These are phyloP conservation scores for Magallana nippona DNA, from an alignment of 2,888 invertebrate species.

Conservation along the genomic window DNA sequence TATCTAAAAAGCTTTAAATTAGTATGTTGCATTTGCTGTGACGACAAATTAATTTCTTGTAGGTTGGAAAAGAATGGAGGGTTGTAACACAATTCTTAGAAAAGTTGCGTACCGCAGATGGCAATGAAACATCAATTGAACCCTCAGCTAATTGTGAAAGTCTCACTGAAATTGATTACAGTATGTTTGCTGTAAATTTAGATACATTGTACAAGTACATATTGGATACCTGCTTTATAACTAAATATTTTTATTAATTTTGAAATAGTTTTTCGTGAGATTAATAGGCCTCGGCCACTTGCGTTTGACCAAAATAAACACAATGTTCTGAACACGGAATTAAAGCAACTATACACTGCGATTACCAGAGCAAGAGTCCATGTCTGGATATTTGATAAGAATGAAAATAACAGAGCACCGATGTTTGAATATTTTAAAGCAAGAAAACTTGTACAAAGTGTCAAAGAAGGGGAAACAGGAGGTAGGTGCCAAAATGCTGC, in stretches of 20 bases:
- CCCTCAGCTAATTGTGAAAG: constrained; percentile 35
- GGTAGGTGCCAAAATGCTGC: not conserved
- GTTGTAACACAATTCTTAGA: constrained; percentile 73
- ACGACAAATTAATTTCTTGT: not conserved
- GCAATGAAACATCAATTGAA: not conserved
- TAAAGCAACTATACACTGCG: constrained; percentile 76
- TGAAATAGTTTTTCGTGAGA: constrained; percentile 64
- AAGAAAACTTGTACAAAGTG: constrained; percentile 60
- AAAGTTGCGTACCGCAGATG: constrained; percentile 60
- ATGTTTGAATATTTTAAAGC: constrained; percentile 76
- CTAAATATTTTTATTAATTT: not conserved
- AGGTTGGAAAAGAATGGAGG: constrained; percentile 82
- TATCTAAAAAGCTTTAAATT: not conserved
- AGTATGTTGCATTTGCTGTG: not conserved
- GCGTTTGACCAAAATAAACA: constrained; percentile 71
- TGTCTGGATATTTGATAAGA: constrained; percentile 77
- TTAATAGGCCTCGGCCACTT: constrained; percentile 66
- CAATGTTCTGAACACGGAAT: constrained; percentile 74
- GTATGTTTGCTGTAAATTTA: constrained; percentile 47
- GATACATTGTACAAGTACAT: no score
- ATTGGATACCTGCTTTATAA: no score
- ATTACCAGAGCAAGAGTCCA: constrained; percentile 74
- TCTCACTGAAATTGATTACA: constrained; percentile 61
- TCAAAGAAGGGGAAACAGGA: constrained; percentile 26
- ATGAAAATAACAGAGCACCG: constrained; percentile 67